A percentile compares a stretch with the other conserved stretches of the same genome.
phyloP scores from a whole-genome alignment of 2,797 vertebrate genomes.

The Choloepus didactylus region DNA sequence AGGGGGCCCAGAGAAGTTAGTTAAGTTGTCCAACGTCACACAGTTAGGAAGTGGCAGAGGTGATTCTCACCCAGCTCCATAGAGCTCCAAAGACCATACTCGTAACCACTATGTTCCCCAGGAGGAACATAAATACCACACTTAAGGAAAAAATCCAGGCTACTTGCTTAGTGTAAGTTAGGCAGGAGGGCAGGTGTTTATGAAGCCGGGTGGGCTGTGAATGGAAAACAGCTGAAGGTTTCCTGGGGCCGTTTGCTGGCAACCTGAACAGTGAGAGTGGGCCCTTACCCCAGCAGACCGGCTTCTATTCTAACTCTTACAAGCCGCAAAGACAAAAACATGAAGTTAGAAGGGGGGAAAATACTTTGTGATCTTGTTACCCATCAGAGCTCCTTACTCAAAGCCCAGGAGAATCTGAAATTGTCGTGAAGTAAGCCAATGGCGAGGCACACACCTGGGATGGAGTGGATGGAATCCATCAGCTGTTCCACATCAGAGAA shows the following conservation, averaged over 20 bases:
- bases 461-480: slow-evolving; percentile 94
- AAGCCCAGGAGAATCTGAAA: background rate
- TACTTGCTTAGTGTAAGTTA: background rate
- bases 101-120: background rate
- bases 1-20: slow-evolving; percentile 1
- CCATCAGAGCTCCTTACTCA: background rate
- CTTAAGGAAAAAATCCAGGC: background rate
- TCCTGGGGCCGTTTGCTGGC: background rate
- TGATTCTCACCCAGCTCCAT: background rate
- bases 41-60: background rate
- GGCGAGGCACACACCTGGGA: slow-evolving; percentile 90
- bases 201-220: background rate
- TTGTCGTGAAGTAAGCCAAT: rapidly evolving
- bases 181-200: background rate
- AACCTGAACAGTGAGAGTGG: background rate
- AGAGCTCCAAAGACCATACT: background rate
- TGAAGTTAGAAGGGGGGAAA: background rate
- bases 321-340: background rate
- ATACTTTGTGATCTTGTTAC: background rate
- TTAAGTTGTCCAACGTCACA: background rate
- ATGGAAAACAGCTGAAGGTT: background rate
- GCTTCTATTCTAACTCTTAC: background rate
- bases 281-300: background rate
- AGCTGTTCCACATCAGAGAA: slow-evolving; percentile 94
- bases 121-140: background rate